Percentiles rank a stretch among this genome's conserved stretches.
phyloP scores from a whole-genome alignment of 2,113 vertebrate genomes.

The Spea multiplicata region DNA sequence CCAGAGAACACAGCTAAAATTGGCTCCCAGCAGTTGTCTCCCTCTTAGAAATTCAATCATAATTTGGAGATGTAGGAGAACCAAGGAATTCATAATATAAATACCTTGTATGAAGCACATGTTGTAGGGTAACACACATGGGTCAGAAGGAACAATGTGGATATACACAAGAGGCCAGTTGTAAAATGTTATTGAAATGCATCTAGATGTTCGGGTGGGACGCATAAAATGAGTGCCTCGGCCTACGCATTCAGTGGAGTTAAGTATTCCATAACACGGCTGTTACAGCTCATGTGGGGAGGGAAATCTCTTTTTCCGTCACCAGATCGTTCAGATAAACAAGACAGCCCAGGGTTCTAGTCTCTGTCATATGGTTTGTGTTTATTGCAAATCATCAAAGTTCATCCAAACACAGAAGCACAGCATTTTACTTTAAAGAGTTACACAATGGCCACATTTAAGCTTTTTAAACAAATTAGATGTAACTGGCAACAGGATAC shows the following conservation, averaged over 20 bases:
- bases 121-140: not conserved
- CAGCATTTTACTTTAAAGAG: no score
- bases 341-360: not conserved
- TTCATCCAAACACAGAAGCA: no score
- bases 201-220: not conserved
- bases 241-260: not conserved
- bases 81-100: slow-evolving; percentile 27
- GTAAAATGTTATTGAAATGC: slow-evolving; percentile 21
- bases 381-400: not conserved
- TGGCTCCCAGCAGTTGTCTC: slow-evolving; percentile 35
- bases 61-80: slow-evolving; percentile 12
- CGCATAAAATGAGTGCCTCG: not conserved
- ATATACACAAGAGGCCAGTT: not conserved
- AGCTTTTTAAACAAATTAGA: no score
- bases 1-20: slow-evolving; percentile 33
- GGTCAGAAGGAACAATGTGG: not conserved
- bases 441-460: no score
- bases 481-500: no score
- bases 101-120: slow-evolving; percentile 26
- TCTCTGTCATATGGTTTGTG: not conserved
- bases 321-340: not conserved
- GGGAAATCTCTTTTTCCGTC: not conserved
- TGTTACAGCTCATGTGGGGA: not conserved
- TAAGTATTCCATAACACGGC: not conserved
- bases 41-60: slow-evolving; percentile 3